A percentile compares a stretch with the other conserved stretches of the same genome.
Conservation (phyloP, 2,888 invertebrate species). For the Stenodema calcarata region DNA sequence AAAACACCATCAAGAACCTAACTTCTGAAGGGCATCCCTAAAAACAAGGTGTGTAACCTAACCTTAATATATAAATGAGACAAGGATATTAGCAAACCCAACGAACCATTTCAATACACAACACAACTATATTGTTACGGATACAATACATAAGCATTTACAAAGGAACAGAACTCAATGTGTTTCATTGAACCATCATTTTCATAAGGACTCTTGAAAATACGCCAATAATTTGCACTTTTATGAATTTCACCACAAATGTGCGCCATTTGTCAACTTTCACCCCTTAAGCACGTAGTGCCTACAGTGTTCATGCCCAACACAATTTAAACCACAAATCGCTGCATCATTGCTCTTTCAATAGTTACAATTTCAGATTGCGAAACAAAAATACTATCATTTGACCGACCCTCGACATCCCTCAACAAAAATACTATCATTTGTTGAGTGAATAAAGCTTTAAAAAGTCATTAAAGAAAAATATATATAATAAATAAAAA, state of each 20-base stretch:
- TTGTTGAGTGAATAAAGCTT: neutral
- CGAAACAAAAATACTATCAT: neutral
- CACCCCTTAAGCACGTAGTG: neutral
- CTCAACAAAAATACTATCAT: neutral
- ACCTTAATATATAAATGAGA: too few relatives aligned
- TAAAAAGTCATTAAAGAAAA: neutral
- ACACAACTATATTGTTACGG: neutral
- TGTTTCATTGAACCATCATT: neutral
- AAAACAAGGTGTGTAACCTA: too few relatives aligned
- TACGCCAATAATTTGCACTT: neutral
- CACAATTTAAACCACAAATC: neutral
- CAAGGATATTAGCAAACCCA: neutral
- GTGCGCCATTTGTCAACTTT: neutral
- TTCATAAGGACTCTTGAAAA: neutral
- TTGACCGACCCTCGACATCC: too few relatives aligned
- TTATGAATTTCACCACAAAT: neutral
- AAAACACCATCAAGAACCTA: too few relatives aligned
- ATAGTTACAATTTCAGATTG: neutral
- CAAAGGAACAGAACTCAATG: neutral
- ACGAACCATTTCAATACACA: neutral
- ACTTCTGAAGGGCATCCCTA: too few relatives aligned
- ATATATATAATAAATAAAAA: neutral
- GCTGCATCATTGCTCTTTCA: neutral
- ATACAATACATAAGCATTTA: slow-evolving; percentile 14
- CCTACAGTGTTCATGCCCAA: neutral